These are phyloP conservation scores for Malthinus flaveolus DNA, from an alignment of 2,888 invertebrate genomes.

Conservation along the genomic window DNA sequence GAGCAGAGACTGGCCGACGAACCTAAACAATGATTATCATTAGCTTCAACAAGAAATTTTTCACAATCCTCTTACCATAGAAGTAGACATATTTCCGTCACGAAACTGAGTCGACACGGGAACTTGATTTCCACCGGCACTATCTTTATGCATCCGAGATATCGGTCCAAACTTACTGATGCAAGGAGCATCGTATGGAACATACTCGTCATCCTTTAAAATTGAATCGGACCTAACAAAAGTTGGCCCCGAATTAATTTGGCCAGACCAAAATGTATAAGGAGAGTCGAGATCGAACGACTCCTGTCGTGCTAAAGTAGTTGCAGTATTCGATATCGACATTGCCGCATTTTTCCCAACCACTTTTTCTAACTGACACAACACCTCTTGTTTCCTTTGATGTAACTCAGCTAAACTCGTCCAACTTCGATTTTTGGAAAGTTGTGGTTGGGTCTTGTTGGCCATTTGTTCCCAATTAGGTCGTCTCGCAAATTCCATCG, in stretches of 20 bases:
- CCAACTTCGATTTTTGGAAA: constrained; percentile 46
- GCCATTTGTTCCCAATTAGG: constrained; percentile 45
- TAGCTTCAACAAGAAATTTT: not conserved
- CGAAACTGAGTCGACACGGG: constrained; percentile 44
- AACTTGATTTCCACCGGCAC: constrained; percentile 40
- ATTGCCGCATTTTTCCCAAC: constrained; percentile 57
- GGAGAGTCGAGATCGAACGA: constrained; percentile 47
- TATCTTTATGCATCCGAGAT: constrained; percentile 56
- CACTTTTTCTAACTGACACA: constrained; percentile 64
- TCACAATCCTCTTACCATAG: constrained; percentile 42
- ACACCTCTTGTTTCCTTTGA: constrained; percentile 64
- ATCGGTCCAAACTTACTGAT: constrained; percentile 73
- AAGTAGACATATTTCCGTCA: constrained; percentile 44
- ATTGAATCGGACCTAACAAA: constrained; percentile 61
- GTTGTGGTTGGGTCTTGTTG: constrained; percentile 39
- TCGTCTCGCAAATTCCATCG: constrained; percentile 32
- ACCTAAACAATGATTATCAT: constrained; percentile 37
- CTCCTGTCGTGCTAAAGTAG: constrained; percentile 51
- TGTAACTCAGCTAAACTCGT: constrained; percentile 63
- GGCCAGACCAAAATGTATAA: constrained; percentile 50
- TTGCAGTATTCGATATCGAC: constrained; percentile 52
- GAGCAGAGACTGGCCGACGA: constrained; percentile 57
- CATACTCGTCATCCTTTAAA: constrained; percentile 66
- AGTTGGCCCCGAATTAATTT: constrained; percentile 45
- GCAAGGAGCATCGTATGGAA: constrained; percentile 67